Percentiles rank a stretch among this genome's conserved stretches.
Evolutionary conservation across 2,113 vertebrate genomes (phyloP).

Genomic region (Lophochroa leadbeateri): DNA sequence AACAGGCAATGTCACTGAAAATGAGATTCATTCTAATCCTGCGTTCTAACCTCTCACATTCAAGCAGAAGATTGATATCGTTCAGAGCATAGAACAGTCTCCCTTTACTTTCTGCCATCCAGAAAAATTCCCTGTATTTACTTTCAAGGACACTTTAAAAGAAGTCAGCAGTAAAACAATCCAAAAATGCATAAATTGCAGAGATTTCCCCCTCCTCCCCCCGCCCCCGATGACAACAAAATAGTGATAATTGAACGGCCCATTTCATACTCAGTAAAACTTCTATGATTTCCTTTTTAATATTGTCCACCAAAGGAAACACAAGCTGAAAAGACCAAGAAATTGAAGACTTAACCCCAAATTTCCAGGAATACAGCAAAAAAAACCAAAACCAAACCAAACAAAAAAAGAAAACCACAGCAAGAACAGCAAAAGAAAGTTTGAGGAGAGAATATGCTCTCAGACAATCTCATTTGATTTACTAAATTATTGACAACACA

Average conservation of each 20-base stretch:
- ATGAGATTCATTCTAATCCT: not conserved
- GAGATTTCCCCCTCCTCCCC: not conserved
- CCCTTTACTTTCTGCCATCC: not conserved
- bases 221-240: not conserved
- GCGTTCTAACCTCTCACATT: not conserved
- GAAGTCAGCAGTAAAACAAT: not conserved
- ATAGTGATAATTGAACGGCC: not conserved
- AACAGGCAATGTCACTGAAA: not conserved
- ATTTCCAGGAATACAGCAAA: not conserved
- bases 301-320: not conserved
- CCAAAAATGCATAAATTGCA: not conserved
- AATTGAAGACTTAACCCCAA: not conserved
- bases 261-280: not conserved
- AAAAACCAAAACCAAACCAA: not conserved
- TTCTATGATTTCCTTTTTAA: not conserved
- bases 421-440: not conserved
- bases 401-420: not conserved
- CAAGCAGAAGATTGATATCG: not conserved
- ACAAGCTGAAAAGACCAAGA: not conserved
- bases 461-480: not conserved
- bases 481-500: not conserved
- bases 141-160: not conserved
- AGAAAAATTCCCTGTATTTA: not conserved
- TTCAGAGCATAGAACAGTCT: not conserved
- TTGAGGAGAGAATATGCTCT: not conserved